A percentile compares a stretch with the other conserved stretches of the same genome.
Evolutionary conservation across 2,888 invertebrate species (phyloP).

Genomic region (Cephalotes varians): DNA sequence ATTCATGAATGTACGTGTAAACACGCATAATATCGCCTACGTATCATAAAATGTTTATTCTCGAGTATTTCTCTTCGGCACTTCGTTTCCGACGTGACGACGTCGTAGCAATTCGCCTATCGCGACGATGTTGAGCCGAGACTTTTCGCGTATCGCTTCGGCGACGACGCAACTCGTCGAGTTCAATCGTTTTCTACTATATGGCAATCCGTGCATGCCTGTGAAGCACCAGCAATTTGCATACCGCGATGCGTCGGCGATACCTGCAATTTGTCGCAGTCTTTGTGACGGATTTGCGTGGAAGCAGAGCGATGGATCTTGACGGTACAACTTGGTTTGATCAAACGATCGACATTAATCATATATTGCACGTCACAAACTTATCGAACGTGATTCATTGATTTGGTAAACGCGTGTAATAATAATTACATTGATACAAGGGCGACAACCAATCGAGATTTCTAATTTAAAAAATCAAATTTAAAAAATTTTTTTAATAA

Average conservation of each 20-base stretch:
- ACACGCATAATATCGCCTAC: conserved; percentile 49
- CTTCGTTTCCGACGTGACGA: conserved; percentile 59
- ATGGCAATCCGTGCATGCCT: not conserved
- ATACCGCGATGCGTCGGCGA: not conserved
- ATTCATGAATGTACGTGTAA: conserved; percentile 56
- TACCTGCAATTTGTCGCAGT: conserved; percentile 22
- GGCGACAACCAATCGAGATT: not conserved
- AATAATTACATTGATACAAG: not conserved
- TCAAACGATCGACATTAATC: not conserved
- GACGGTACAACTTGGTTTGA: not conserved
- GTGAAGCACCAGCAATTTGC: conserved; percentile 16
- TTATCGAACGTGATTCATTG: not conserved
- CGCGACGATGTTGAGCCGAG: not conserved
- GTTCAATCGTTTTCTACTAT: conserved; percentile 10
- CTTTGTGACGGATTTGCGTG: conserved; percentile 19
- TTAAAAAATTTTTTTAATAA: too few species aligned
- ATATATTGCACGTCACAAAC: not conserved
- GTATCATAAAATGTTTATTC: conserved; percentile 68
- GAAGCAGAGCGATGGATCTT: not conserved
- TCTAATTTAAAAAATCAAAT: not conserved
- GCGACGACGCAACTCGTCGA: not conserved
- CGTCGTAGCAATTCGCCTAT: conserved; percentile 57
- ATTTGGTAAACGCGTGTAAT: not conserved
- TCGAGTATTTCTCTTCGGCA: conserved; percentile 62
- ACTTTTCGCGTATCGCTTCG: not conserved